These are phyloP conservation scores for Myocastor coypus DNA, from an alignment of 2,113 vertebrate genomes.

Conservation along the genomic window DNA sequence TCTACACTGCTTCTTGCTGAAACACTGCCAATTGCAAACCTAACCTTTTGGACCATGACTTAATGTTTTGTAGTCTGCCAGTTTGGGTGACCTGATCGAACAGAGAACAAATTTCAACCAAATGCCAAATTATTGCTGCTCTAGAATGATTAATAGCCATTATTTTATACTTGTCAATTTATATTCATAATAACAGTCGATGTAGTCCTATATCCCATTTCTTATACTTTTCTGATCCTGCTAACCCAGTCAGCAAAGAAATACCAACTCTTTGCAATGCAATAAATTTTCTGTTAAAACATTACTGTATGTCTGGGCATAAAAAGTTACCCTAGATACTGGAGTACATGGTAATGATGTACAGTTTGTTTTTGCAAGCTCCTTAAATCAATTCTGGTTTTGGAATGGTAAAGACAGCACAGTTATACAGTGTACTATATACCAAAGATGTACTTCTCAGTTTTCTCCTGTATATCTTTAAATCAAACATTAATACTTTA, in stretches of 20 bases:
- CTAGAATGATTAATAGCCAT: neutral
- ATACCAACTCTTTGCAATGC: neutral
- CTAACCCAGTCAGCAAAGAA: neutral
- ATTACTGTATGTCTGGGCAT: neutral
- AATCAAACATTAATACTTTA: neutral
- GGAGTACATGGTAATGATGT: neutral
- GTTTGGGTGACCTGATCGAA: conserved; percentile 43
- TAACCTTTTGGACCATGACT: conserved; percentile 66
- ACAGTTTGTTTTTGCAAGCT: conserved; percentile 1
- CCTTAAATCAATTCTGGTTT: neutral
- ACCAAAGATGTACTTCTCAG: neutral
- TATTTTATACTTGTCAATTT: neutral
- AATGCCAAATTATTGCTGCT: conserved; percentile 44
- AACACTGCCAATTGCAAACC: conserved; percentile 41
- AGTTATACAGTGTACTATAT: neutral
- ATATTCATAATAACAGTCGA: neutral
- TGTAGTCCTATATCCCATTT: neutral
- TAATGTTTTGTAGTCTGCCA: conserved; percentile 57
- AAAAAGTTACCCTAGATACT: neutral
- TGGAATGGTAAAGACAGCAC: neutral
- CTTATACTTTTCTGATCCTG: neutral
- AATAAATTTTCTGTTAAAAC: conserved; percentile 20
- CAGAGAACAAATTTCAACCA: conserved; percentile 37
- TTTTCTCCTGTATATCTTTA: neutral
- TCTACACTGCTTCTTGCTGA: conserved; percentile 37